These are phyloP conservation scores for Thereuonema tuberculata DNA, from an alignment of 1,140 invertebrate species.

Conservation along the genomic window DNA sequence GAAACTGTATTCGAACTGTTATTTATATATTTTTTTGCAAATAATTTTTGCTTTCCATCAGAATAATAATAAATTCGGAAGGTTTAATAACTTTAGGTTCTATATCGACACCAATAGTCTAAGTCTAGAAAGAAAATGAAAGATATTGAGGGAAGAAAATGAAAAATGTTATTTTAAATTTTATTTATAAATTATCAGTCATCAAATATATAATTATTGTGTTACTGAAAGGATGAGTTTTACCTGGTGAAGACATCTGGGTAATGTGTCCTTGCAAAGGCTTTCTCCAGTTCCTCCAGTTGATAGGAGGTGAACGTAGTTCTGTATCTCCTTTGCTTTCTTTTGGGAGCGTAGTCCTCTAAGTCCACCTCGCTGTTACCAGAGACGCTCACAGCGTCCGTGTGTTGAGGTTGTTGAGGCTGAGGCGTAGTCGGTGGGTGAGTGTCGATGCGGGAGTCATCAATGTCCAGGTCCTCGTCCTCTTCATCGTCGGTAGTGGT, in stretches of 20 bases:
- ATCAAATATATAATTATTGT: too few relatives aligned
- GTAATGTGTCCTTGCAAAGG: constrained; percentile 92
- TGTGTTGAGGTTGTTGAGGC: not conserved
- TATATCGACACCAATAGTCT: too few relatives aligned
- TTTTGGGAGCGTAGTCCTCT: constrained; percentile 59
- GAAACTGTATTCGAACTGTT: too few relatives aligned
- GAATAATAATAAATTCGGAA: too few relatives aligned
- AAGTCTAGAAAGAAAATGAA: too few relatives aligned
- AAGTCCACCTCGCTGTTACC: not conserved
- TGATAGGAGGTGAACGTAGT: constrained; percentile 93
- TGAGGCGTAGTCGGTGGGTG: not conserved
- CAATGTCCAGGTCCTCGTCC: not conserved
- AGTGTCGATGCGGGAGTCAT: not conserved
- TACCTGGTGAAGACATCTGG: constrained; percentile 95
- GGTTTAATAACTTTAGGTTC: too few relatives aligned
- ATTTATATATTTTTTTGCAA: too few relatives aligned
- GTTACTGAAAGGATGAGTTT: too few relatives aligned
- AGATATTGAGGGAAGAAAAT: too few relatives aligned
- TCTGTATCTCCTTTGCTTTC: constrained; percentile 79
- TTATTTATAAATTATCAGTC: too few relatives aligned
- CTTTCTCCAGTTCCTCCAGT: constrained; percentile 91
- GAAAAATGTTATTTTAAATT: too few relatives aligned
- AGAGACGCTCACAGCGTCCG: not conserved
- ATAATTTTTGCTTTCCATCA: too few relatives aligned
- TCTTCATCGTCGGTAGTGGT: constrained; percentile 1